These are phyloP conservation scores for Pituophis catenifer DNA, from an alignment of 2,113 vertebrate species.

Conservation along the genomic window DNA sequence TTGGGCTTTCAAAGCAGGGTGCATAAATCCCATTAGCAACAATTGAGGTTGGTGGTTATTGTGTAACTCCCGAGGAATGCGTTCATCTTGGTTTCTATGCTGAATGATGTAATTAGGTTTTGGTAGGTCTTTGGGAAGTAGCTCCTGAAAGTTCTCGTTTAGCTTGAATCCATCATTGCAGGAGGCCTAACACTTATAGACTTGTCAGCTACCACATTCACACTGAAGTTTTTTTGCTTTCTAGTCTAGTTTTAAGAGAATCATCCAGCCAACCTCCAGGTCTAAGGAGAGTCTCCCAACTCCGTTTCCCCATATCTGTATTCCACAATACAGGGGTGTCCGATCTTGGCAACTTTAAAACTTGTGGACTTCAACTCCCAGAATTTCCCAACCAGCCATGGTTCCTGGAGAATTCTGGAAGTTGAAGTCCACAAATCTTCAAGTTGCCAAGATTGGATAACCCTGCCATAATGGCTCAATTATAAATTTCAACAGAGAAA, in stretches of 20 bases:
- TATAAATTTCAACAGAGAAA: constrained; percentile 41
- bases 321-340: neutral
- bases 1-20: constrained; percentile 34
- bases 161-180: neutral
- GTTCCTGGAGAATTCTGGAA: neutral
- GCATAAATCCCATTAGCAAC: constrained; percentile 13
- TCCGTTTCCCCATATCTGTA: neutral
- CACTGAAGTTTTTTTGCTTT: neutral
- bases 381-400: neutral
- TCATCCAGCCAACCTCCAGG: neutral
- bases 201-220: neutral
- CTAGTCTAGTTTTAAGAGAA: neutral
- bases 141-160: neutral
- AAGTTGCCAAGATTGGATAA: too few species aligned
- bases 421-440: neutral
- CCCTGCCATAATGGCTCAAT: constrained; percentile 21
- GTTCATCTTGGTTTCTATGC: neutral
- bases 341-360: neutral
- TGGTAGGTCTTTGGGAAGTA: neutral
- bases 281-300: neutral
- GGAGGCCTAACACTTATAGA: neutral
- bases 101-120: neutral
- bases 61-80: neutral
- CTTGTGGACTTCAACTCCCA: neutral
- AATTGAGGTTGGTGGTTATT: constrained; percentile 10